A percentile compares a stretch with the other conserved stretches of the same genome.
Evolutionary conservation across 2,797 vertebrate species (phyloP).

Genomic region (Spatula versicolor): DNA sequence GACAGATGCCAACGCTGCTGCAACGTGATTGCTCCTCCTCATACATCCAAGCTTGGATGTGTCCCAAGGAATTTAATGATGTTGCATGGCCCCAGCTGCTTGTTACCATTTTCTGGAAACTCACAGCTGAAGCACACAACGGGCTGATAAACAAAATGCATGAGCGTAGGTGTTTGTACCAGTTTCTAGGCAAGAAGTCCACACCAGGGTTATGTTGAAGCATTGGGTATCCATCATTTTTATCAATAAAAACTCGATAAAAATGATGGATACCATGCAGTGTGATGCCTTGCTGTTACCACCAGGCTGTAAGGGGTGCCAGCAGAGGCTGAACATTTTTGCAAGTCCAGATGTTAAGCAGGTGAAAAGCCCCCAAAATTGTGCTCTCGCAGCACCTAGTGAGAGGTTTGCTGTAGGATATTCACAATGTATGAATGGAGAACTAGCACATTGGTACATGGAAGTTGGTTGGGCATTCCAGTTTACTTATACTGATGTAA

Average conservation of each 20-base stretch:
- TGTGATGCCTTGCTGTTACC: rapidly evolving
- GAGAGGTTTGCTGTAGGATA: neutral
- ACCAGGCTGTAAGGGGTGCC: neutral
- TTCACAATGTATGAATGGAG: neutral
- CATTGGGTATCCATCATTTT: rapidly evolving
- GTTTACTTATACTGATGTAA: neutral
- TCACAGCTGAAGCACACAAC: neutral
- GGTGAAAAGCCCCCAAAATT: neutral
- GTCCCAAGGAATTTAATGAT: neutral
- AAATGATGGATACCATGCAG: no score
- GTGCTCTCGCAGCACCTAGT: neutral
- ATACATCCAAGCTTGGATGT: neutral
- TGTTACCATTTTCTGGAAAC: neutral
- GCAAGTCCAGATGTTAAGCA: neutral
- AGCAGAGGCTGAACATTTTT: neutral
- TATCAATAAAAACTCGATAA: neutral
- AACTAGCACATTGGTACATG: neutral
- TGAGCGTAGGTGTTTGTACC: neutral
- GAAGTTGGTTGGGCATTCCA: neutral
- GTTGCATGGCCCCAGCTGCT: neutral
- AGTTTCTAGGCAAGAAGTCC: neutral
- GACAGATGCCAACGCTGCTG: neutral
- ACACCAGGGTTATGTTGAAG: neutral
- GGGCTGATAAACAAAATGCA: neutral
- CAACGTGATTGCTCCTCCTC: neutral